phyloP scores from a whole-genome alignment of 2,888 invertebrate species.

The Temnothorax rugatulus region DNA sequence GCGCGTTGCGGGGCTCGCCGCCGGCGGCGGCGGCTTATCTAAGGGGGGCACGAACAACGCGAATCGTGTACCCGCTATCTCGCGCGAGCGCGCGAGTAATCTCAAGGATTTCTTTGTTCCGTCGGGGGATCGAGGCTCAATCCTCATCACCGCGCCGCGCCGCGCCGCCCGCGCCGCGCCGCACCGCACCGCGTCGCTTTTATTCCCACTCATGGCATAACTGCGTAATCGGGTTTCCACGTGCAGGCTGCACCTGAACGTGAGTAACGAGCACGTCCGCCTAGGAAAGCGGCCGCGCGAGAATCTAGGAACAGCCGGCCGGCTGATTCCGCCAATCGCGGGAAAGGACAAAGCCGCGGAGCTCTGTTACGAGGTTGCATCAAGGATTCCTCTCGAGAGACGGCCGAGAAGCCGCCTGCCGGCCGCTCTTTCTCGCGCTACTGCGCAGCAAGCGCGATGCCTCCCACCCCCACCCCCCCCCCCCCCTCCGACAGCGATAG shows the following conservation, averaged over 20 bases:
- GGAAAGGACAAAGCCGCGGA: constrained; percentile 68
- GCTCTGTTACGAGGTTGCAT: constrained; percentile 54
- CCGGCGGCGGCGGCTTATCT: constrained; percentile 41
- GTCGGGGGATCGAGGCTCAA: constrained; percentile 60
- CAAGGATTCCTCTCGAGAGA: constrained; percentile 53
- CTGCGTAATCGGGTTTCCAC: constrained; percentile 81
- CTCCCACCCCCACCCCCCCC: too few relatives aligned
- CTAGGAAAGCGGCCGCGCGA: constrained; percentile 63
- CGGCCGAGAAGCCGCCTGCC: neutral
- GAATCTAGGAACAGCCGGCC: constrained; percentile 69
- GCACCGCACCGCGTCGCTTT: constrained; percentile 13
- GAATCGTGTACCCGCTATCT: constrained; percentile 42
- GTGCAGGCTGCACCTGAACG: constrained; percentile 83
- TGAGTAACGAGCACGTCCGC: constrained; percentile 79
- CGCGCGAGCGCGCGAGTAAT: constrained; percentile 1
- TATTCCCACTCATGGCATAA: constrained; percentile 69
- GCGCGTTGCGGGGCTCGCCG: constrained; percentile 33
- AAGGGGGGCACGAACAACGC: constrained; percentile 62
- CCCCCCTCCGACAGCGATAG: neutral
- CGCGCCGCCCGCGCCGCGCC: neutral
- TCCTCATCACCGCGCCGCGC: constrained; percentile 61
- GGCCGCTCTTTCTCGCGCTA: constrained; percentile 10
- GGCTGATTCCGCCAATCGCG: constrained; percentile 48
- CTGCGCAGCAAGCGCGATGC: neutral
- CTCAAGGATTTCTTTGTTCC: constrained; percentile 83